Evolutionary conservation across 92 coral and sea anemone genomes (phyloP).

Genomic region (Paramuricea clavata): DNA sequence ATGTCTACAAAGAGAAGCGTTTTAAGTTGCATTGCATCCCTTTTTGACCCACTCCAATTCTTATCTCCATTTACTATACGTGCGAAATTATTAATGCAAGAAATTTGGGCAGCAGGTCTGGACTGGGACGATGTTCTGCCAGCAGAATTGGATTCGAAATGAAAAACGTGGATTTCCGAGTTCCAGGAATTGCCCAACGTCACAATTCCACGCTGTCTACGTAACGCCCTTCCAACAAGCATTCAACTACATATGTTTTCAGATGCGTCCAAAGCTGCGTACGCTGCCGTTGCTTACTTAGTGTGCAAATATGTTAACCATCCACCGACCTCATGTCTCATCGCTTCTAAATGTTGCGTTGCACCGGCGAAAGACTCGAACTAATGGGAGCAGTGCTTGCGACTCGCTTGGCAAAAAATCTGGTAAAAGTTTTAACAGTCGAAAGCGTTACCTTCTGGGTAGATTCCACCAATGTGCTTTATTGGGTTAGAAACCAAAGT

Average conservation of each 20-base stretch:
- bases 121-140: conserved; percentile 41
- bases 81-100: conserved; percentile 64
- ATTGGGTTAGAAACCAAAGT: conserved; percentile 36
- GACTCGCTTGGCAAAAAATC: conserved; percentile 16
- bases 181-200: conserved; percentile 14
- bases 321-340: conserved; percentile 29
- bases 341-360: conserved; percentile 31
- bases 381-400: conserved; percentile 40
- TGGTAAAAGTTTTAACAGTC: background rate
- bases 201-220: conserved; percentile 31
- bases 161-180: conserved; percentile 46
- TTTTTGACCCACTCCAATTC: conserved; percentile 70
- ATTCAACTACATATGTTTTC: conserved; percentile 51
- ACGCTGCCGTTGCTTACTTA: conserved; percentile 35
- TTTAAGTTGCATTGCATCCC: conserved; percentile 53
- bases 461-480: conserved; percentile 32
- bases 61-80: conserved; percentile 53
- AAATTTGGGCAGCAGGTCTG: conserved; percentile 46
- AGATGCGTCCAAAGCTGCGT: conserved; percentile 38
- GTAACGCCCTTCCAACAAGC: conserved; percentile 33
- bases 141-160: background rate
- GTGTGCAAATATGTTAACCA: conserved; percentile 32
- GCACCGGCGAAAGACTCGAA: conserved; percentile 33
- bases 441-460: conserved; percentile 14
- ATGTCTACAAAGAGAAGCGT: conserved; percentile 58